phyloP scores from a whole-genome alignment of 2,888 invertebrate genomes.

The Dasypogon diadema region DNA sequence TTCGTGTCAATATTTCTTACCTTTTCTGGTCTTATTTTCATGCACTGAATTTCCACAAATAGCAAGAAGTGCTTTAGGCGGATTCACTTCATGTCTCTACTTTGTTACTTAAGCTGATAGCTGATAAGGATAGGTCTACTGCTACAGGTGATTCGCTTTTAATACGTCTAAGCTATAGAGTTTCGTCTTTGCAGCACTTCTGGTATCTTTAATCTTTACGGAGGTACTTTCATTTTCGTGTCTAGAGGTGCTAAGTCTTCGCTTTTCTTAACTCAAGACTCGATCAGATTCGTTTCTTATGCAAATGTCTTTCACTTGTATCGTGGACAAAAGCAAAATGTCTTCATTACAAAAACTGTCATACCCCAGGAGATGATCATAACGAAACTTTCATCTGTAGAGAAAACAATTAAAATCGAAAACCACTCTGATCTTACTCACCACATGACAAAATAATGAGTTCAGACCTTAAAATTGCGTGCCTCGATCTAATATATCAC shows the following conservation, averaged over 20 bases:
- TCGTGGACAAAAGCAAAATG: conserved; percentile 6
- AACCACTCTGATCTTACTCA: not conserved
- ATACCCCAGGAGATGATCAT: conserved; percentile 41
- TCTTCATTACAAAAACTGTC: conserved; percentile 43
- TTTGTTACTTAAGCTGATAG: not conserved
- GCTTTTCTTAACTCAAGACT: conserved; percentile 9
- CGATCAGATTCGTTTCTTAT: conserved; percentile 29
- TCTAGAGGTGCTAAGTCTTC: conserved; percentile 44
- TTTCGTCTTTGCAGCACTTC: not conserved
- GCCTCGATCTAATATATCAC: conserved; percentile 37
- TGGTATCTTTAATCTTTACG: conserved; percentile 1
- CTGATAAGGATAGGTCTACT: not conserved
- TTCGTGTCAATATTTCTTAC: too few relatives aligned
- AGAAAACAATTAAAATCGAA: conserved; percentile 36
- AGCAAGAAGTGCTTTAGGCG: not conserved
- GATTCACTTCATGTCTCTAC: not conserved
- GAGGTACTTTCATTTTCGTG: conserved; percentile 36
- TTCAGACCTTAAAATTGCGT: conserved; percentile 31
- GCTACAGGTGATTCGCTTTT: conserved; percentile 7
- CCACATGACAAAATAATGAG: not conserved
- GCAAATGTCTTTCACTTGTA: conserved; percentile 43
- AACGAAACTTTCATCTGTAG: conserved; percentile 14
- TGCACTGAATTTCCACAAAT: too few relatives aligned
- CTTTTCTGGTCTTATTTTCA: too few relatives aligned
- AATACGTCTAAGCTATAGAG: not conserved